Evolutionary conservation across 2,113 vertebrate genomes (phyloP), one percentile per base, ranked within the genome.

Genomic region (Oryzias curvinotus): DNA sequence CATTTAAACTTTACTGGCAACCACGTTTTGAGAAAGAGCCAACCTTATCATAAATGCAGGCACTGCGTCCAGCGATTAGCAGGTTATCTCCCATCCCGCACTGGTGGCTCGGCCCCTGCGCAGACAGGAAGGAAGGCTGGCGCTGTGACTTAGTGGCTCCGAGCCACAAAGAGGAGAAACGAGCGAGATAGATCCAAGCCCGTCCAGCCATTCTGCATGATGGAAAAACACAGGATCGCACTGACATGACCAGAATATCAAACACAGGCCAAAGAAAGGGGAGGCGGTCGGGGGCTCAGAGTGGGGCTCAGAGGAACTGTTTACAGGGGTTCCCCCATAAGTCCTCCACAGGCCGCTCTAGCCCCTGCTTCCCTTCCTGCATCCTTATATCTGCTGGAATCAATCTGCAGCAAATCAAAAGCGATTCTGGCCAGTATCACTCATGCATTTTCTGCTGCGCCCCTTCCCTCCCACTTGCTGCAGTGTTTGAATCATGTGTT

Each of bases 31-130:
- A 68, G 48, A 78, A 45, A 60, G 65, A 62, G 52, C 48, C 52
- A 1, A 55, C 30, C 78, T 91, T 92, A 93, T 92, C 91, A 57
- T 14, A 55, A 23, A 30, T 0, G 53, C 78, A 84, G 82, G 62
- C 75, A 43, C 71, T 63, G 74, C 36, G 50, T 18, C 43, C 23
- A 7, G 56, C 76, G 82, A 88, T 91, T 90, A 91, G 74, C 53
- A 44, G 58, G 78, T 91, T 91, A 93, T 92, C 92, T 90, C 64
- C 68, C 81, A 85, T 91, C 87, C 86, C 87, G 87, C 88, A 83
- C 78, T 79, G 72, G 57, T 65, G 82, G 74, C 83, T 70, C 10
- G 21, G 47, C 82, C 85, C 84, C 78, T 42, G 62, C 57, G 69
- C 73, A 44, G 80, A 78, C 89, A 91, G 91, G 89, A 91, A 92